Evolutionary conservation across 2,113 vertebrate species (phyloP).

Genomic region (Bambusicola thoracicus): DNA sequence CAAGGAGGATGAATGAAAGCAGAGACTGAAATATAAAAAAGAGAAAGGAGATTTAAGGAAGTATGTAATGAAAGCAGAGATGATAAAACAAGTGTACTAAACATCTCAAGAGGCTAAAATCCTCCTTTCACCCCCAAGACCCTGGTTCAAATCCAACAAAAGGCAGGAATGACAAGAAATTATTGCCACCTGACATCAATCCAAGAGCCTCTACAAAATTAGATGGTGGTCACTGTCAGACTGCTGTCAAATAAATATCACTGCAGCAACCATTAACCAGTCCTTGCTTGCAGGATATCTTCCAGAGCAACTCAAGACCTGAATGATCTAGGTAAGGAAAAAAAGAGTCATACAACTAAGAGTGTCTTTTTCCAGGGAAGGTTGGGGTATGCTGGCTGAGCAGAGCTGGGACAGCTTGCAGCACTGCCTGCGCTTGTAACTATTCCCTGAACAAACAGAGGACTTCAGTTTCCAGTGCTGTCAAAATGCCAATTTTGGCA

Average conservation of each 20-base stretch:
- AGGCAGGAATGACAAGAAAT: not conserved
- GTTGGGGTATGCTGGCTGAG: not conserved
- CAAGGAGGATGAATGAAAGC: not conserved
- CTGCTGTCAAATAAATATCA: not conserved
- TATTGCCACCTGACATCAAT: not conserved
- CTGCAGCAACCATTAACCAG: not conserved
- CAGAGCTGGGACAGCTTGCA: not conserved
- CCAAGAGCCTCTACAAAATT: not conserved
- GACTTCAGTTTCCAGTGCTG: not conserved
- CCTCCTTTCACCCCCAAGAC: not conserved
- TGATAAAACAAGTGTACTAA: not conserved
- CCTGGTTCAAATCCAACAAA: not conserved
- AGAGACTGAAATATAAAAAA: not conserved
- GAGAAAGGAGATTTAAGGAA: not conserved
- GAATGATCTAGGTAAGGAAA: not conserved
- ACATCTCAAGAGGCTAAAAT: not conserved
- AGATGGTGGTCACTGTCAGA: not conserved
- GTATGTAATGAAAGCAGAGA: not conserved
- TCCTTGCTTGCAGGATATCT: not conserved
- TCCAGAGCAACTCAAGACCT: not conserved
- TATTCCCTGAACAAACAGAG: not conserved
- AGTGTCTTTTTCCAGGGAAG: not conserved
- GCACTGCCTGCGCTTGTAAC: not conserved
- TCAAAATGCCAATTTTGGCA: conserved; percentile 26
- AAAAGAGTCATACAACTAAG: not conserved